Conservation (phyloP, 2,888 invertebrate species). For the Trisateles emortualis region DNA sequence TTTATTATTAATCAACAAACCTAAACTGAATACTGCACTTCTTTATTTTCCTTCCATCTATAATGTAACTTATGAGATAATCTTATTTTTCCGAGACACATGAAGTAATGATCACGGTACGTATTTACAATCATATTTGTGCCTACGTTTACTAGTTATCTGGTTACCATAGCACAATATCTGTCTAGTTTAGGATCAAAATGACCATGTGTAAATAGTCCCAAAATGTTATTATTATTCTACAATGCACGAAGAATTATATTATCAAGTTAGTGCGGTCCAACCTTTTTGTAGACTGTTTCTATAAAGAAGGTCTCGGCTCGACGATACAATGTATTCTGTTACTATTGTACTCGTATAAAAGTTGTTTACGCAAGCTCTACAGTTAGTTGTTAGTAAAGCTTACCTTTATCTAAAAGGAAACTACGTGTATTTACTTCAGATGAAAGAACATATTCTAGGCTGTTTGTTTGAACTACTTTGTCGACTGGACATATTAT, state of each 20-base stretch:
- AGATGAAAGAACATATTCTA: background rate
- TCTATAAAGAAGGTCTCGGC: background rate
- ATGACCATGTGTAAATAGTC: too few species aligned
- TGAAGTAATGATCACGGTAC: too few species aligned
- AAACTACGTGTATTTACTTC: background rate
- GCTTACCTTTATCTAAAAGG: background rate
- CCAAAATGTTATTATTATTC: too few species aligned
- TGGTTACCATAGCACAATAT: too few species aligned
- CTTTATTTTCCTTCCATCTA: too few species aligned
- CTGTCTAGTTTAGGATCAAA: too few species aligned
- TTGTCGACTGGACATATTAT: background rate
- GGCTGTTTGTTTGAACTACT: background rate
- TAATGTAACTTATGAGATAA: too few species aligned
- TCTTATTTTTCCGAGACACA: too few species aligned
- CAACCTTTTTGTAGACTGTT: background rate
- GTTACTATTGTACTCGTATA: background rate
- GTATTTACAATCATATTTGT: too few species aligned
- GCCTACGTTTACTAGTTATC: too few species aligned
- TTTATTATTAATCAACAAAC: too few species aligned
- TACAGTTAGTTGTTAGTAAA: background rate
- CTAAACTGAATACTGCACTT: too few species aligned
- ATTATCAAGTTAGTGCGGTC: constrained; percentile 8
- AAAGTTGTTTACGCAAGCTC: background rate
- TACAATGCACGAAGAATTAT: constrained; percentile 22
- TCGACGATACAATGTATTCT: background rate